Percentiles rank a stretch among this genome's conserved stretches.
Evolutionary conservation across 1,140 invertebrate species (phyloP).

Genomic region (Drosophila subobscura): DNA sequence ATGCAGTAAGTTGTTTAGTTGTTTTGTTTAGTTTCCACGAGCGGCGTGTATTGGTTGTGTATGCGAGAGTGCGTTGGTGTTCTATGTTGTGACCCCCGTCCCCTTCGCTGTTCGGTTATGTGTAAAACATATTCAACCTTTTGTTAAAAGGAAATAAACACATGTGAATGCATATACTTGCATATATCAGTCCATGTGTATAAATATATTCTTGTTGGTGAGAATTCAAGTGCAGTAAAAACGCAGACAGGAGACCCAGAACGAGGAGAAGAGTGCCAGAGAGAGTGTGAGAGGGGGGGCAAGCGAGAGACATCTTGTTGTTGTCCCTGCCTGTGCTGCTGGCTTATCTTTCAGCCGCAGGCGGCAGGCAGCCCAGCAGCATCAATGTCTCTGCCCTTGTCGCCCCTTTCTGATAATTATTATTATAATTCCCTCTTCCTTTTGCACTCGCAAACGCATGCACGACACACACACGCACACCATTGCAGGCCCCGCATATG

Average conservation of each 20-base stretch:
- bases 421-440: constrained; percentile 21
- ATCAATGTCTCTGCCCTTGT: background rate
- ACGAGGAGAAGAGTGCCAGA: too few relatives aligned
- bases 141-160: constrained; percentile 25
- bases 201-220: background rate
- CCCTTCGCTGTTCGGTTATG: background rate
- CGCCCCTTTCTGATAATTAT: constrained; percentile 30
- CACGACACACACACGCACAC: background rate
- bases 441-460: constrained; percentile 12
- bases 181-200: background rate
- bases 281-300: too few relatives aligned
- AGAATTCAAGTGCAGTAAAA: constrained; percentile 7
- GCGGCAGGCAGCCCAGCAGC: background rate
- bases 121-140: constrained; percentile 18
- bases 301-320: background rate
- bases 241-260: background rate
- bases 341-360: background rate
- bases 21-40: constrained; percentile 11
- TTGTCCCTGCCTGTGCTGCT: background rate
- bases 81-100: constrained; percentile 4
- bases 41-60: constrained; percentile 14
- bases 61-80: constrained; percentile 21
- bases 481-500: constrained; percentile 14
- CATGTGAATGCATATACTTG: background rate
- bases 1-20: constrained; percentile 3